Percentiles rank a stretch among this genome's conserved stretches.
Conservation (phyloP, 2,888 invertebrate genomes). For the Cynaeus angustus region DNA sequence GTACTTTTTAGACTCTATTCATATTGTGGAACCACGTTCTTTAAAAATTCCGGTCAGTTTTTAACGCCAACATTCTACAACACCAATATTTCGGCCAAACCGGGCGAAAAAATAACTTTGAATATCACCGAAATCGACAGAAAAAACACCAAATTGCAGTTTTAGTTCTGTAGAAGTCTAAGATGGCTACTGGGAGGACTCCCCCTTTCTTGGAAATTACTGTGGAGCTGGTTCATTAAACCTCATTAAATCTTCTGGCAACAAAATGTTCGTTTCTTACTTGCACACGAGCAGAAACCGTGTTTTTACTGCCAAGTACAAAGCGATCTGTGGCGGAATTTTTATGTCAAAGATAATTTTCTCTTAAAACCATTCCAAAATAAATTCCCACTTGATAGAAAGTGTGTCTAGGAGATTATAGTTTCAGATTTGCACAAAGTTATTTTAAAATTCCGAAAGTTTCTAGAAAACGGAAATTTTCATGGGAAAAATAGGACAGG, state of each 20-base stretch:
- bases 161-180: slow-evolving; percentile 93
- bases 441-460: slow-evolving; percentile 94
- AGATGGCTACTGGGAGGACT: slow-evolving; percentile 96
- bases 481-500: slow-evolving; percentile 99
- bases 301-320: slow-evolving; percentile 92
- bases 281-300: slow-evolving; percentile 81
- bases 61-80: slow-evolving; percentile 77
- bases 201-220: slow-evolving; percentile 88
- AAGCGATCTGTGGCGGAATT: slow-evolving; percentile 97
- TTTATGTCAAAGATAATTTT: slow-evolving; percentile 83
- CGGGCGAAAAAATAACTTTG: slow-evolving; percentile 93
- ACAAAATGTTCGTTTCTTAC: slow-evolving; percentile 93
- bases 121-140: slow-evolving; percentile 91
- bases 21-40: slow-evolving; percentile 93
- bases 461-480: no score
- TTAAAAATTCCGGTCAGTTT: slow-evolving; percentile 88
- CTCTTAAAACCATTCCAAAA: slow-evolving; percentile 96
- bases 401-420: slow-evolving; percentile 95
- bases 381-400: slow-evolving; percentile 94
- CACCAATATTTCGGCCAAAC: slow-evolving; percentile 81
- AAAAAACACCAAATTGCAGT: slow-evolving; percentile 88
- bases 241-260: slow-evolving; percentile 85
- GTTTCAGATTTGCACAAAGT: slow-evolving; percentile 89
- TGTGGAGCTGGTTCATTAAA: slow-evolving; percentile 77
- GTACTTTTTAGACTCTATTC: slow-evolving; percentile 55